phyloP scores from a whole-genome alignment of 1,140 invertebrate species.

The Drosophila trapezifrons region DNA sequence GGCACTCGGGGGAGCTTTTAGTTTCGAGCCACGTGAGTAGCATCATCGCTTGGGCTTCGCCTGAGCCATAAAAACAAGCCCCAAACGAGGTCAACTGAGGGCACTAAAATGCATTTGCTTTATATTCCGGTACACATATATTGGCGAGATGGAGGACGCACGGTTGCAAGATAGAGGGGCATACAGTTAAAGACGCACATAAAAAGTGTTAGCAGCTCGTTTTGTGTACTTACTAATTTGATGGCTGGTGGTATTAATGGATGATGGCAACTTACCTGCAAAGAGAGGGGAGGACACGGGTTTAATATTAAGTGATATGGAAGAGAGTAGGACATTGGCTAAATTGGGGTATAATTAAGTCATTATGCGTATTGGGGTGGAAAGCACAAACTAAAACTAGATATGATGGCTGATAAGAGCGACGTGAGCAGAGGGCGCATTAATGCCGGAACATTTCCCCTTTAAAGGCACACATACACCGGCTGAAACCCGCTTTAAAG shows the following conservation, averaged over 20 bases:
- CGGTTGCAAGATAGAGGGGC: slow-evolving; percentile 9
- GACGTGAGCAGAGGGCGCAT: not conserved
- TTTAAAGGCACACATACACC: not conserved
- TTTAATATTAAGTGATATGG: slow-evolving; percentile 60
- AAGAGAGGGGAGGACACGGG: slow-evolving; percentile 54
- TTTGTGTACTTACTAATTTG: slow-evolving; percentile 82
- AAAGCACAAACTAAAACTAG: slow-evolving; percentile 24
- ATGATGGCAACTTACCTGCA: slow-evolving; percentile 80
- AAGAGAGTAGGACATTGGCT: slow-evolving; percentile 33
- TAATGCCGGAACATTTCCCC: not conserved
- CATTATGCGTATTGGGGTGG: slow-evolving; percentile 36
- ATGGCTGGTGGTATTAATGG: slow-evolving; percentile 81
- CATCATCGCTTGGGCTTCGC: slow-evolving; percentile 69
- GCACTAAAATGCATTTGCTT: slow-evolving; percentile 76
- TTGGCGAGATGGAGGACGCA: not conserved
- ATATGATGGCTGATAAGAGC: slow-evolving; percentile 27
- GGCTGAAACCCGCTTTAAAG: slow-evolving; percentile 30
- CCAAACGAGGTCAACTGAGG: slow-evolving; percentile 78
- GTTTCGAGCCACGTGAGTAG: slow-evolving; percentile 80
- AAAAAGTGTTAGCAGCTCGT: slow-evolving; percentile 79
- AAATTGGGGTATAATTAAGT: slow-evolving; percentile 43
- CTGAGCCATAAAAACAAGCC: slow-evolving; percentile 73
- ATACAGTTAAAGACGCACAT: slow-evolving; percentile 76
- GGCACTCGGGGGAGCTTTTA: slow-evolving; percentile 74
- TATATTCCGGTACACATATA: slow-evolving; percentile 29